Evolutionary conservation across 1,140 invertebrate genomes (phyloP), one percentile per base, ranked within the genome.

Genomic region (Antheraea mylitta): DNA sequence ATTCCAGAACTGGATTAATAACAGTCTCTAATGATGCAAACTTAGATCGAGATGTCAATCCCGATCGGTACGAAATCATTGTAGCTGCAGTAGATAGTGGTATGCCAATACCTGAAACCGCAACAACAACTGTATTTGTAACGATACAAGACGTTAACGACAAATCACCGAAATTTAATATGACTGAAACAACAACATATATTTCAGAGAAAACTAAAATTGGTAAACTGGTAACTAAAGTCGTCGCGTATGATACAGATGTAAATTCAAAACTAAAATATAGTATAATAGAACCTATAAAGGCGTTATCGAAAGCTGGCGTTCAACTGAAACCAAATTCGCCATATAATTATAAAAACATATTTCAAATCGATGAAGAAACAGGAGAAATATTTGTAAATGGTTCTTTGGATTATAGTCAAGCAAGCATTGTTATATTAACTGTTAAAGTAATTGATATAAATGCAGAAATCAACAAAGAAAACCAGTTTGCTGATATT

Each of bases 91-190:
- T 96, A 3, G 96, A 96, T 75, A 95, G 95, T 30, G 95, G 96
- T 0, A 90, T 90, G n/a, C 96, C 96, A 0, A 94, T 96, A n/a
- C 93, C 94, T 53, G 96, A 96, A 91, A 96, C 95, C 0, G 96
- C 96, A 0, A 96, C 96, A 0, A 95, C 96, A 0, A 96, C 95
- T 3, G 94, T 97, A 0, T 94, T 94, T 53, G 94, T 97, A 1
- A 94, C 94, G 36, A 94, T 98, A 13, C 86, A 94, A 72, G 96
- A 98, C 81, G 95, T 97, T 0, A 97, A 98, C 73, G 97, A 98
- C 80, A 96, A 97, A 79, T 94, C 95, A 13, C 97, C 97, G 0
- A 93, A 88, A 70, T 98, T 98, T 69, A 93, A 95, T 73, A 93
- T 94, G 30, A 93, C 93, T 0, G 93, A 95, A 9, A 92, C 94